Conservation (phyloP, 2,888 invertebrate genomes). For the Plebejus argus region DNA sequence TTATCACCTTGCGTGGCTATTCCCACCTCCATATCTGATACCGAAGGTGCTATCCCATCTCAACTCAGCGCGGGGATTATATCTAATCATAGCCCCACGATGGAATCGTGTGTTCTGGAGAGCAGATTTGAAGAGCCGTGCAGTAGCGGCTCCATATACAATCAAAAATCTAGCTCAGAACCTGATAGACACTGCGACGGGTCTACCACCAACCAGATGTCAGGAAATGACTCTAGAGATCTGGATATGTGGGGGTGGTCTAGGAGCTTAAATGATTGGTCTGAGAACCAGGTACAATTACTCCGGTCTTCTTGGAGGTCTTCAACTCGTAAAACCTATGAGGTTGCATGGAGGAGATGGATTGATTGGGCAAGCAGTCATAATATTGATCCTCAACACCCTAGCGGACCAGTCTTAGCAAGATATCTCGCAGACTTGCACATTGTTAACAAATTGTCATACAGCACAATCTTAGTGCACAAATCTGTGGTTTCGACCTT, state of each 20-base stretch:
- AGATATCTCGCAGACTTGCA: conserved; percentile 38
- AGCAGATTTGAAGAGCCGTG: conserved; percentile 47
- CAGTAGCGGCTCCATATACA: conserved; percentile 39
- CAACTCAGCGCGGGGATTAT: conserved; percentile 39
- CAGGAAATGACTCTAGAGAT: conserved; percentile 40
- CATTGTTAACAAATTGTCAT: conserved; percentile 34
- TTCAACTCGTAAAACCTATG: conserved; percentile 41
- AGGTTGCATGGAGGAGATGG: conserved; percentile 44
- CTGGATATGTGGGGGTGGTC: conserved; percentile 44
- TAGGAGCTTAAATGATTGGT: conserved; percentile 36
- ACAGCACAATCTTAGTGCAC: conserved; percentile 38
- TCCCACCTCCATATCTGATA: conserved; percentile 38
- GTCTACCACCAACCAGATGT: conserved; percentile 15
- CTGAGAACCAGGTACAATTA: conserved; percentile 33
- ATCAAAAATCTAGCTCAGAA: background rate
- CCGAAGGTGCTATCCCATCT: conserved; percentile 39
- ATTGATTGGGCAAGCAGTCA: conserved; percentile 36
- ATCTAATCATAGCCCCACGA: conserved; percentile 43
- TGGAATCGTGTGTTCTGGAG: conserved; percentile 49
- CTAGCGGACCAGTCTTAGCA: conserved; percentile 35
- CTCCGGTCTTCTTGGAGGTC: conserved; percentile 39
- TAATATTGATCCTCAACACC: conserved; percentile 33
- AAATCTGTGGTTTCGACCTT: conserved; percentile 40
- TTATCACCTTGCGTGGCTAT: conserved; percentile 42
- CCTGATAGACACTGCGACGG: background rate